Conservation (phyloP, 1,140 invertebrate genomes). For the Philaenus spumarius region DNA sequence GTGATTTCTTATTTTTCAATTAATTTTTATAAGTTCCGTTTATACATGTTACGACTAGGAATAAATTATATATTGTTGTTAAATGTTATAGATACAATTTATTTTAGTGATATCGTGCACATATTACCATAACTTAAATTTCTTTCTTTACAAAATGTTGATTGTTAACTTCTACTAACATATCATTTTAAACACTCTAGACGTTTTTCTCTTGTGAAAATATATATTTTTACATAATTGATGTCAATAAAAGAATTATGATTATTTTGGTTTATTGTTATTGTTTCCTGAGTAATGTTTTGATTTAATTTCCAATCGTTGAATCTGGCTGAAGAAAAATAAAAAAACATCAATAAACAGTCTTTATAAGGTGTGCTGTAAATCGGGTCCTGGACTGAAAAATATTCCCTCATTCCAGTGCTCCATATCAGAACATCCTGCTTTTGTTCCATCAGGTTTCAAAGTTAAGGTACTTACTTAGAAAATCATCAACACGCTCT, state of each 20-base stretch:
- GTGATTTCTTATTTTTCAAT: not conserved
- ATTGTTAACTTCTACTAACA: constrained; percentile 16
- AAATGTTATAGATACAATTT: constrained; percentile 10
- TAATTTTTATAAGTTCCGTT: not conserved
- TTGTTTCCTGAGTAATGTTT: too few relatives aligned
- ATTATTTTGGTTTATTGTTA: too few relatives aligned
- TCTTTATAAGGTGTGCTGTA: too few relatives aligned
- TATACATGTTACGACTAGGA: not conserved
- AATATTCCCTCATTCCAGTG: too few relatives aligned
- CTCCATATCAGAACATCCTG: too few relatives aligned
- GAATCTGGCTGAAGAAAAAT: too few relatives aligned
- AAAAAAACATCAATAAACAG: too few relatives aligned
- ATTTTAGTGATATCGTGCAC: not conserved
- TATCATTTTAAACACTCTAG: constrained; percentile 4
- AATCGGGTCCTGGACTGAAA: too few relatives aligned
- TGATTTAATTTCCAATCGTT: too few relatives aligned
- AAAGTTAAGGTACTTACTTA: too few relatives aligned
- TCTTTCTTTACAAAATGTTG: constrained; percentile 14
- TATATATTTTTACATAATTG: constrained; percentile 13
- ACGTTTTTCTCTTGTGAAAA: constrained; percentile 3
- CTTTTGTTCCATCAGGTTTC: too few relatives aligned
- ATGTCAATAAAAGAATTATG: constrained; percentile 6
- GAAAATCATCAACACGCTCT: too few relatives aligned
- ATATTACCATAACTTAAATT: constrained; percentile 1
- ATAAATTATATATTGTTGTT: constrained; percentile 17